phyloP scores from a whole-genome alignment of 2,113 vertebrate genomes.

The Phyllostomus hastatus region DNA sequence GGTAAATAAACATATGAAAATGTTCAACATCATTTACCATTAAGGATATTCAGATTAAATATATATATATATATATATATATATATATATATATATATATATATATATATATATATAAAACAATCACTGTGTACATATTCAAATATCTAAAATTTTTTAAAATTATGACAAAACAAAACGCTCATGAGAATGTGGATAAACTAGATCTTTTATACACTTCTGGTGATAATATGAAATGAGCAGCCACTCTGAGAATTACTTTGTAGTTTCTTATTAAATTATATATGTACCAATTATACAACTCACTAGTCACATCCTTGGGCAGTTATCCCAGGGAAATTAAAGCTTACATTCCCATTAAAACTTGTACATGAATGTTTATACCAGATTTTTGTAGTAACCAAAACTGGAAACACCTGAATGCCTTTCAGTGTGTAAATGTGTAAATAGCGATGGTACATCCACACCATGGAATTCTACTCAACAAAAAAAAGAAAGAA shows the following conservation, averaged over 20 bases:
- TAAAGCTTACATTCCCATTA: neutral
- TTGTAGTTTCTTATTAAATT: neutral
- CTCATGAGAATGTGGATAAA: neutral
- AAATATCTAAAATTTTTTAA: neutral
- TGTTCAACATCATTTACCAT: neutral
- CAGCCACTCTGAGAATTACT: neutral
- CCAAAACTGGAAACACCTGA: neutral
- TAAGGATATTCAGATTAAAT: neutral
- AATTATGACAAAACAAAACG: neutral
- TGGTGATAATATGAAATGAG: neutral
- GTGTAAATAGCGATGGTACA: neutral
- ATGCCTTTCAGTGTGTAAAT: neutral
- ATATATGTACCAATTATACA: neutral
- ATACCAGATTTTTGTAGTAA: neutral
- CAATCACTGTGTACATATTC: neutral
- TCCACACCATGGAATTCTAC: neutral
- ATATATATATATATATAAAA: no score
- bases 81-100: no score
- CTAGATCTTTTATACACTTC: neutral
- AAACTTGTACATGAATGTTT: neutral
- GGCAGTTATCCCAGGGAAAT: neutral
- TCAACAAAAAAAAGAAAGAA: neutral
- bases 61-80: no score
- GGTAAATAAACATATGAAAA: neutral
- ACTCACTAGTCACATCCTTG: neutral